Evolutionary conservation across 2,888 invertebrate species (phyloP).

Genomic region (Habrosyne pyritoides): DNA sequence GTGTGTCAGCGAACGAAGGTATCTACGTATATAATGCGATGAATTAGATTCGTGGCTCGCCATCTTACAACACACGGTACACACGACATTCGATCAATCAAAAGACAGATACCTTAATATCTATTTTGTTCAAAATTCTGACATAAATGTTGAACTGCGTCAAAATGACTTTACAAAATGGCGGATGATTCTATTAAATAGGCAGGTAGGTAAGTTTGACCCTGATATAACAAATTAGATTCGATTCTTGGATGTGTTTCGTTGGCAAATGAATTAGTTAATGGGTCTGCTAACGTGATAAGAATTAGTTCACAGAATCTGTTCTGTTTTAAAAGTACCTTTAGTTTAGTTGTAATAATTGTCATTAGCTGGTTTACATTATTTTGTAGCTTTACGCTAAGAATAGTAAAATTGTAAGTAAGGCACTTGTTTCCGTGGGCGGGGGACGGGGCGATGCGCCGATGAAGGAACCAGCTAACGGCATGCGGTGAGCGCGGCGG

Average conservation of each 20-base stretch:
- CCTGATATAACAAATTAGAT: constrained; percentile 2
- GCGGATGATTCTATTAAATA: background rate
- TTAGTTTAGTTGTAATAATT: constrained; percentile 27
- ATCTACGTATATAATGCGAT: background rate
- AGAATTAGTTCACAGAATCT: background rate
- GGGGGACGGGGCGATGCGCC: background rate
- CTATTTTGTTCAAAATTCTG: background rate
- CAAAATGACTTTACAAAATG: background rate
- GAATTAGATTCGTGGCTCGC: background rate
- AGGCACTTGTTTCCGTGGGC: background rate
- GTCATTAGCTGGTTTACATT: constrained; percentile 29
- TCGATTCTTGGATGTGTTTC: constrained; percentile 1
- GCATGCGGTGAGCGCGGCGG: background rate
- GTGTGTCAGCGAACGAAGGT: background rate
- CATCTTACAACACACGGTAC: background rate
- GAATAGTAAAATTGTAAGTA: constrained; percentile 14
- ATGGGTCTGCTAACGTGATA: constrained; percentile 1
- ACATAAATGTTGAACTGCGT: background rate
- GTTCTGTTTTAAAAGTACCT: background rate
- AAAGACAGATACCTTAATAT: background rate
- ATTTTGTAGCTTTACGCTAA: constrained; percentile 33
- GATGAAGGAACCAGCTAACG: background rate
- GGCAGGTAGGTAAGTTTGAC: background rate
- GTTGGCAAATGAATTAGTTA: constrained; percentile 4
- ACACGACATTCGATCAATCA: background rate